Evolutionary conservation across 2,797 vertebrate genomes (phyloP).

Genomic region (Thamnophis elegans): DNA sequence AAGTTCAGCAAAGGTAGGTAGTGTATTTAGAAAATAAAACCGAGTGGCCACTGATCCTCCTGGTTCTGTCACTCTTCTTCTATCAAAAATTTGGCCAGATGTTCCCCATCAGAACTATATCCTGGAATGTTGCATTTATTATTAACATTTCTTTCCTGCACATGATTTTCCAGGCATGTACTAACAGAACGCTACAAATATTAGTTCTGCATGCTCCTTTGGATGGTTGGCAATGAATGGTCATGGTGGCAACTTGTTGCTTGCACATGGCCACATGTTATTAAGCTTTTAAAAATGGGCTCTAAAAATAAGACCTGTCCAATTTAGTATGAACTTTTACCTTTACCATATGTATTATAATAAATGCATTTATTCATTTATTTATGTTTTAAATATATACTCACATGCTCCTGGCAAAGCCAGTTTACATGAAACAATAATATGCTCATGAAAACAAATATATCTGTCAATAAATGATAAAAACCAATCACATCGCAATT

Average conservation of each 20-base stretch:
- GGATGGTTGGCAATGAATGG: slow-evolving; percentile 39
- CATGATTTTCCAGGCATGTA: neutral
- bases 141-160: neutral
- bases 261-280: neutral
- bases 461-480: neutral
- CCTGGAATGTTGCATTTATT: neutral
- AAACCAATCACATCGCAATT: neutral
- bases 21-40: neutral
- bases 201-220: neutral
- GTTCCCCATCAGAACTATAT: neutral
- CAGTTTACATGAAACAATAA: neutral
- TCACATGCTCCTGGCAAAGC: neutral
- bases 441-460: neutral
- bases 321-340: slow-evolving; percentile 15
- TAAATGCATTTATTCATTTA: neutral
- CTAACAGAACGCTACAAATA: neutral
- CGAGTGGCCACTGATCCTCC: neutral
- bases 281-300: slow-evolving; percentile 9
- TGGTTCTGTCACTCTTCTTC: neutral
- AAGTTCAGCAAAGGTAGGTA: slow-evolving; percentile 25
- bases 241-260: slow-evolving; percentile 6
- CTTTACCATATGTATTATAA: neutral
- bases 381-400: neutral
- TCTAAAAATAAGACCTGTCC: slow-evolving; percentile 31
- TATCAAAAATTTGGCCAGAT: neutral